Evolutionary conservation across 2,113 vertebrate species (phyloP), one percentile per base, ranked within the genome.

Genomic region (Prinia subflava): DNA sequence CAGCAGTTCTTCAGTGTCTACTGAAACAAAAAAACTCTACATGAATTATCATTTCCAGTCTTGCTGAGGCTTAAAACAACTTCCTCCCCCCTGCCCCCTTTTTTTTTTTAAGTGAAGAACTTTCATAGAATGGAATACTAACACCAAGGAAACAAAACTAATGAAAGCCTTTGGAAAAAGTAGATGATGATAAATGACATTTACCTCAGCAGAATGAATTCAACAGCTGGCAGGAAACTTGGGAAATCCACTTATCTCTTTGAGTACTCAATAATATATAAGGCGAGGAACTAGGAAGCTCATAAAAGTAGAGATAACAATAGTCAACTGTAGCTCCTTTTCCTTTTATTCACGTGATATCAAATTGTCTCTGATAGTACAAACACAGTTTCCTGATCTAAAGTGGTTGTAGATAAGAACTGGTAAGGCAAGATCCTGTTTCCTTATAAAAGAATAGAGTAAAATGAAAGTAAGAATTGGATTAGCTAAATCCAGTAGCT

Each of bases 71-170:
- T 79, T 84, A 78, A 92, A 83, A 86, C 18, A 18, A 50, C 19
- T 1, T 18, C 27, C n/a, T n/a, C n/a, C n/a, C n/a, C 37, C 15
- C 13, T 9, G n/a, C n/a, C n/a, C 5, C 7, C 3, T 5, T 9
- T 42, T 17, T 30, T 4, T 9, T 55, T 47, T 46, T 46, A 77
- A 63, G 9, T 42, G 20, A 93, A 85, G 33, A 92, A 47, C 4
- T 33, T 75, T 9, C 0, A 0, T 42, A 33, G 39, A 87, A 59
- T 55, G 20, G 16, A 67, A 69, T 50, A 81, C 9, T 15, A 86
- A 13, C 5, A 83, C 28, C 15, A 69, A 70, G 52, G n/a, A 35
- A 82, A 84, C 2, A 81, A 71, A 95, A 56, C 2, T 77, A 64
- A 75, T 91, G 74, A 78, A 90, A 91, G 7, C 2, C 33, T 74